Conservation (phyloP, 2,113 vertebrate genomes). For the Triplophysa dalaica region DNA sequence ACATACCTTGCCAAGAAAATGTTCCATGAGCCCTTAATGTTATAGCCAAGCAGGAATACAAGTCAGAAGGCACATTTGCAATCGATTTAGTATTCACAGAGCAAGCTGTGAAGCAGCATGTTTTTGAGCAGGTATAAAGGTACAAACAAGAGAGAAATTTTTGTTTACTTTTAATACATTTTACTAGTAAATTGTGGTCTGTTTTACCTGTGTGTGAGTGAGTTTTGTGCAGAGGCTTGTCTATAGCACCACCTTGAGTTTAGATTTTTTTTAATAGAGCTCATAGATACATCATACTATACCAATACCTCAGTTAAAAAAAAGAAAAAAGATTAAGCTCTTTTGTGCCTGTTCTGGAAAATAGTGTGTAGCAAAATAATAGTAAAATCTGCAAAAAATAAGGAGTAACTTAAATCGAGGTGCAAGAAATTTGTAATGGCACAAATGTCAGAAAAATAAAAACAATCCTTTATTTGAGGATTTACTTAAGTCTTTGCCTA, state of each 20-base stretch:
- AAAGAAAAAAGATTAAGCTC: no score
- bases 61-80: constrained; percentile 56
- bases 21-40: constrained; percentile 48
- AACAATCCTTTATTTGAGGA: neutral
- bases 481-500: no score
- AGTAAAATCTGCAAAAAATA: no score
- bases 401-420: no score
- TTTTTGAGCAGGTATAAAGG: constrained; percentile 53
- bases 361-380: no score
- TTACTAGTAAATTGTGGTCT: neutral
- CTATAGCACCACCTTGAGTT: neutral
- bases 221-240: neutral
- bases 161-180: neutral
- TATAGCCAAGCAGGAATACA: constrained; percentile 51
- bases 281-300: no score
- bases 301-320: no score
- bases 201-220: neutral
- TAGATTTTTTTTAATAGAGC: neutral
- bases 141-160: constrained; percentile 15
- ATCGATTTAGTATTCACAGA: constrained; percentile 53
- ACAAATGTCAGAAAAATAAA: no score
- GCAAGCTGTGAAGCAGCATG: constrained; percentile 51
- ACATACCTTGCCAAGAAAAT: constrained; percentile 55
- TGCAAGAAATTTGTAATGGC: no score
- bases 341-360: no score